Evolutionary conservation across 2,888 invertebrate species (phyloP), one percentile per base, ranked within the genome.

Genomic region (Adelognathus sp.): DNA sequence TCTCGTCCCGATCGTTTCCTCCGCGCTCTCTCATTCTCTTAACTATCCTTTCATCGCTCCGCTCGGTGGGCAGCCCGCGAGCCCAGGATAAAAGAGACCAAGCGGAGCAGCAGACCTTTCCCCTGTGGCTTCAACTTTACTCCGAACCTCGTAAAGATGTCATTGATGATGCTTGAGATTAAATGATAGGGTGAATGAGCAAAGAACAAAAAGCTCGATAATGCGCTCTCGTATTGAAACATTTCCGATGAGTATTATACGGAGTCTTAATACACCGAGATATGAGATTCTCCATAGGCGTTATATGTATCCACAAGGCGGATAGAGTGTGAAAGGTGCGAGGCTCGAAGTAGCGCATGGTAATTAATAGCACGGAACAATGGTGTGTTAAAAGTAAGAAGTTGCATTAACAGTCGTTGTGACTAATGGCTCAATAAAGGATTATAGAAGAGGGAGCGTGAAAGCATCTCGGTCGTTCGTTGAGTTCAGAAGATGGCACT

Each of bases 131-230:
- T 46, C 61, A 39, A 58, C 52, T 82, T 85, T 84, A 85, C 85
- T 85, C 82, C 76, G 58, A 76, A 69, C 78, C 84, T 86, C 86
- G 84, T 86, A 84, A 87, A 88, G 81, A 83, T 86, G 86, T 85
- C 85, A 88, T 87, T 86, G 86, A 85, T 86, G 83, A 84, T 84
- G 82, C 83, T 67, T 73, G 70, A 82, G 79, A 76, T 79, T 79
- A 84, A 81, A 21, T 16, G 41, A 58, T 29, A 46, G 36, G 54
- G 41, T 60, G 66, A 29, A 58, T 56, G 36, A 18, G 54, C 36
- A 50, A 21, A 27, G 16, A 61, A 50, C 24, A 44, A 27, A 76
- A 61, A 39, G 44, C 58, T n/a, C 3, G 18, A 21, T 50, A 56
- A 69, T 56, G 44, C 56, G 11, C 27, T 27, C 27, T 3, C 46